Evolutionary conservation across 2,888 invertebrate species (phyloP).

Genomic region (Pelosia muscerda): DNA sequence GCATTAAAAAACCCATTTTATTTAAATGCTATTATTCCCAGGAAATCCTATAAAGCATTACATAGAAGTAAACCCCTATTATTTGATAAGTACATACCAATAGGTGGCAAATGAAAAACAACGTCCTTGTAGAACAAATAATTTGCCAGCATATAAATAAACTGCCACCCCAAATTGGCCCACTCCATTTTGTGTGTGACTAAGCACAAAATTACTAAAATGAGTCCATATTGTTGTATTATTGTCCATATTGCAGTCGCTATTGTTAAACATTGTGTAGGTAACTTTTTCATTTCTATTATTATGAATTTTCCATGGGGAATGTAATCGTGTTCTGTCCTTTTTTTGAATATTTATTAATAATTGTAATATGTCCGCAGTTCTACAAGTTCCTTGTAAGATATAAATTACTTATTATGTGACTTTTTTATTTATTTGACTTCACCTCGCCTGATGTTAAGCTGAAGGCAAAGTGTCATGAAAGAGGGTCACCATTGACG

Average conservation of each 20-base stretch:
- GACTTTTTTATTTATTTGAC: too few relatives aligned
- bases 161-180: constrained; percentile 20
- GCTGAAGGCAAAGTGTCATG: too few relatives aligned
- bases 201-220: constrained; percentile 18
- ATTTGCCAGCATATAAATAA: constrained; percentile 2
- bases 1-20: background rate
- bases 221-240: constrained; percentile 13
- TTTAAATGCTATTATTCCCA: background rate
- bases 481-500: too few relatives aligned
- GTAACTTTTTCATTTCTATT: background rate
- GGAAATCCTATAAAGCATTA: background rate
- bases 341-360: too few relatives aligned
- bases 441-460: too few relatives aligned
- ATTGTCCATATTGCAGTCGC: constrained; percentile 4
- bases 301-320: background rate
- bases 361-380: too few relatives aligned
- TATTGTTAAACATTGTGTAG: background rate
- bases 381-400: too few relatives aligned
- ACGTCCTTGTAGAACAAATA: constrained; percentile 7
- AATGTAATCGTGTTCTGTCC: too few relatives aligned
- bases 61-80: background rate
- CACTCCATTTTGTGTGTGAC: constrained; percentile 21
- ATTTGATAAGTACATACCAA: background rate
- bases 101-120: background rate
- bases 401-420: too few relatives aligned